Conservation (phyloP, 2,797 vertebrate species). For the Poecilia gillii region DNA sequence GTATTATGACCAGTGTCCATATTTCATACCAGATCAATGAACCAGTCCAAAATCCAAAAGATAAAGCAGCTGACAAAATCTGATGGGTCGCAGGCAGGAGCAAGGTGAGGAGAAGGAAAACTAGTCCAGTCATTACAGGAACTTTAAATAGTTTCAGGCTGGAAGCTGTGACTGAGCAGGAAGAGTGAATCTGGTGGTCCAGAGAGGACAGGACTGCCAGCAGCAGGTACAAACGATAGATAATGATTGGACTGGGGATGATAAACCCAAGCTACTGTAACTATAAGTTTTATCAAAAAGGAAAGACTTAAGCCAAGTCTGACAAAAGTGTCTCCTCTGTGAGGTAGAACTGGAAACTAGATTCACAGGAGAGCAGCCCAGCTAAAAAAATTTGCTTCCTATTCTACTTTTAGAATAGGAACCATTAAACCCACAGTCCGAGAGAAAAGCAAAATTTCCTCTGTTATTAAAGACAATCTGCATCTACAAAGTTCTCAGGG, state of each 20-base stretch:
- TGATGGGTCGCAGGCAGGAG: no score
- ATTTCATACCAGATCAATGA: background rate
- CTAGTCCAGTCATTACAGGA: background rate
- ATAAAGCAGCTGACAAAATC: background rate
- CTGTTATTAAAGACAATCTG: background rate
- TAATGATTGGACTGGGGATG: background rate
- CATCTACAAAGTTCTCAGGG: background rate
- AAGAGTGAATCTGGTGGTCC: background rate
- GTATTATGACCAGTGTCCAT: background rate
- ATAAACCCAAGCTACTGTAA: background rate
- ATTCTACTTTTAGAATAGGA: no score
- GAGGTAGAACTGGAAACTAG: no score
- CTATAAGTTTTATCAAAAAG: background rate
- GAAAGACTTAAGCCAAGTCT: background rate
- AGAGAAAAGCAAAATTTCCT: background rate
- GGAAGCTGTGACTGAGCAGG: background rate
- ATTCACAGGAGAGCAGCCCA: no score
- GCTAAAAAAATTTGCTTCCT: no score
- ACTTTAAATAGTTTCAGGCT: background rate
- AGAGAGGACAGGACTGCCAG: background rate
- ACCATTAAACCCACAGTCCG: no score
- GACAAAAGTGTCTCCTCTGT: no score
- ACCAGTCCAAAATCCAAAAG: background rate
- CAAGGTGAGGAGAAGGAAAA: background rate
- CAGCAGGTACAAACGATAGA: background rate